Evolutionary conservation across 1,140 invertebrate species (phyloP).

Genomic region (Physella acuta): DNA sequence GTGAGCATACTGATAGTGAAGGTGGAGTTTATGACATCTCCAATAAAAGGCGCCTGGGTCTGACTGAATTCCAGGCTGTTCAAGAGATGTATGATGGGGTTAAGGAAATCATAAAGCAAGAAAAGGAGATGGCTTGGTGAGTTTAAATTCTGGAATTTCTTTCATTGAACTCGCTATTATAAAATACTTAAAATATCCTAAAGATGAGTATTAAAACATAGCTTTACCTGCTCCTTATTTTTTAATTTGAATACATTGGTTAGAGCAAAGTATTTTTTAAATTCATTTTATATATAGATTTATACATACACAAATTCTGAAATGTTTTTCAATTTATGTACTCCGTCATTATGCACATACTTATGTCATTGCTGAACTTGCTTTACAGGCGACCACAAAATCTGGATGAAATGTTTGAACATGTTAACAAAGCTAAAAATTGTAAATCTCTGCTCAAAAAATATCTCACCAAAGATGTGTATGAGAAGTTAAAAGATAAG

Average conservation of each 20-base stretch:
- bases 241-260: too few relatives aligned
- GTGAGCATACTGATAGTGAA: conserved; percentile 73
- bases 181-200: too few relatives aligned
- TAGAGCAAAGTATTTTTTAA: too few relatives aligned
- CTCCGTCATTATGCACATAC: too few relatives aligned
- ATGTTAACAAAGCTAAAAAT: conserved; percentile 33
- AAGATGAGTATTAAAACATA: too few relatives aligned
- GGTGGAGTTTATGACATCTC: conserved; percentile 53
- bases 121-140: conserved; percentile 34
- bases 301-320: too few relatives aligned
- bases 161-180: too few relatives aligned
- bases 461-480: conserved; percentile 42
- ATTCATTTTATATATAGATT: too few relatives aligned
- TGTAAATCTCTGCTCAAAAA: conserved; percentile 49
- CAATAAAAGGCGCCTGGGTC: conserved; percentile 50
- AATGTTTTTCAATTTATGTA: too few relatives aligned
- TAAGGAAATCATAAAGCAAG: conserved; percentile 42
- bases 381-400: conserved; percentile 30
- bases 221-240: too few relatives aligned
- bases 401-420: conserved; percentile 34
- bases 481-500: conserved; percentile 43
- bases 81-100: conserved; percentile 47
- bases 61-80: conserved; percentile 46
- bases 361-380: too few relatives aligned
- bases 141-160: too few relatives aligned